Evolutionary conservation across 2,888 invertebrate genomes (phyloP), one percentile per base, ranked within the genome.

Genomic region (Biston betularia): DNA sequence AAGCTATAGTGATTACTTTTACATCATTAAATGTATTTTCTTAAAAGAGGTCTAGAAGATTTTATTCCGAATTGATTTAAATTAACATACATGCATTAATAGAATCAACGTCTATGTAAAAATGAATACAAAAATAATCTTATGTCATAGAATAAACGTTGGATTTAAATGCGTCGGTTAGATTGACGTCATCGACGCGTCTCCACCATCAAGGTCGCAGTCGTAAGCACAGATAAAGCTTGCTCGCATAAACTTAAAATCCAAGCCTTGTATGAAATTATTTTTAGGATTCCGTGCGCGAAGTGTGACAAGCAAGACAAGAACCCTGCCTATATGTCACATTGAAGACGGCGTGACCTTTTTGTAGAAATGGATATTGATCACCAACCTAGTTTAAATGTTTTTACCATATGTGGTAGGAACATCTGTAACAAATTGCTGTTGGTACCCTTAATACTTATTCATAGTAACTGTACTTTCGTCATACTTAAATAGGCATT

Each of bases 111-210:
- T 8, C 6, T 38, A 38, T 9, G 38, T 38, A 38, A 38, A 38
- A 38, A 38, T 9, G 0, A 38, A 38, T 38, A 9, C 6, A 6
- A 38, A 6, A 38, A 38, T 6, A 6, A 9, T 38, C 38, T 38
- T 38, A 6, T 9, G 6, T 2, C 24, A 38, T 38, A 44, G 44
- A n/a, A 57, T 57, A 34, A n/a, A 49, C 44, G 62, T 58, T 70
- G 59, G 68, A 72, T 74, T 71, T 64, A 69, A 66, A 74, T 74
- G 69, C 72, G 75, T 74, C 71, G 75, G 73, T 69, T 70, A 65
- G 35, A 57, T 55, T 87, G 87, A 86, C 85, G 84, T 86, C 83
- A 87, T 65, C 46, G 68, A 69, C 73, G 75, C 74, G 72, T 75
- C 73, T 77, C 75, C 67, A 68, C 77, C 70, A 74, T 74, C 82